Conservation (phyloP, 2,888 invertebrate species). For the Mycalesis mineus region DNA sequence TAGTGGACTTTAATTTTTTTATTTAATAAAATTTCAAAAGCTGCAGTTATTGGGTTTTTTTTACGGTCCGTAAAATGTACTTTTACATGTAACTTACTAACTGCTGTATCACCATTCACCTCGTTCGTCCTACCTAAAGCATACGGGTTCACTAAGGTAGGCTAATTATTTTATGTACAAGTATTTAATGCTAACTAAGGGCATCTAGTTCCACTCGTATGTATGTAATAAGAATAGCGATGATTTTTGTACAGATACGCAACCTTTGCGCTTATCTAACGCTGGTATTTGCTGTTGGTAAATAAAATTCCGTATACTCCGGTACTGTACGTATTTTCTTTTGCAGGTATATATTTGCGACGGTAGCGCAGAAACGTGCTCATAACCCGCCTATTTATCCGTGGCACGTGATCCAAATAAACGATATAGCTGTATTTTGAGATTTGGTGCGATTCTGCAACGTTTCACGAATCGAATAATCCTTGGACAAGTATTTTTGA, state of each 20-base stretch:
- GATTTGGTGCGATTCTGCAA: background rate
- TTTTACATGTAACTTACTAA: too few species aligned
- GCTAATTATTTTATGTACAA: too few species aligned
- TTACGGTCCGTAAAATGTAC: too few species aligned
- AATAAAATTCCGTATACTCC: background rate
- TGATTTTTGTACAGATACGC: background rate
- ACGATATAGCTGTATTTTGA: constrained; percentile 5
- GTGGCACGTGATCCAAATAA: constrained; percentile 9
- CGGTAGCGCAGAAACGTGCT: constrained; percentile 9
- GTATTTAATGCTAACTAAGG: too few species aligned
- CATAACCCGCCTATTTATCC: constrained; percentile 13
- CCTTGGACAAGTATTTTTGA: background rate
- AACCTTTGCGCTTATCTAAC: background rate
- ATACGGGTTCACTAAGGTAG: too few species aligned
- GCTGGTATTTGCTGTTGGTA: background rate
- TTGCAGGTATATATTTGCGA: constrained; percentile 7
- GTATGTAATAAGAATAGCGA: too few species aligned
- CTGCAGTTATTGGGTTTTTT: too few species aligned
- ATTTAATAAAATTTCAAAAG: too few species aligned
- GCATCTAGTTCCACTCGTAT: too few species aligned
- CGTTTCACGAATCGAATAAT: background rate
- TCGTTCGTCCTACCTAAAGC: too few species aligned
- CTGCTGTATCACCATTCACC: too few species aligned
- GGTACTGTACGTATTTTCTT: background rate
- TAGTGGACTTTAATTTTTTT: too few species aligned